Conservation (phyloP, 2,888 invertebrate genomes). For the Prosapia bicincta region DNA sequence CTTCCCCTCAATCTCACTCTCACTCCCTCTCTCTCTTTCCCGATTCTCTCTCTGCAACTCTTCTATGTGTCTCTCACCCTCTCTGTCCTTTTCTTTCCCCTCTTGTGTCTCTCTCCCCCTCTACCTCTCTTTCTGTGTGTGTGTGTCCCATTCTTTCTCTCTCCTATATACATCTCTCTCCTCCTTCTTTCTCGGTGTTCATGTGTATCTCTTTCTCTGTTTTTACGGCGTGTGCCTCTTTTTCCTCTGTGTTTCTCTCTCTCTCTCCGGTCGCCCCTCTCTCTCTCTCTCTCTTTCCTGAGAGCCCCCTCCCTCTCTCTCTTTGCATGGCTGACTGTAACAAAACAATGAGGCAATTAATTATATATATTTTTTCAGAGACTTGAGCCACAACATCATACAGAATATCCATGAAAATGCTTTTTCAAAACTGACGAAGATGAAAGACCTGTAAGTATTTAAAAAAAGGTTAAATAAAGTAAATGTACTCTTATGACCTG, state of each 20-base stretch:
- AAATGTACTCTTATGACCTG: too few relatives aligned
- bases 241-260: slow-evolving; percentile 13
- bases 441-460: neutral
- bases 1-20: slow-evolving; percentile 10
- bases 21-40: neutral
- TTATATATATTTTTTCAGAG: too few relatives aligned
- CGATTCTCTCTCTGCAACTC: neutral
- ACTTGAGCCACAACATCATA: neutral
- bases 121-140: too few relatives aligned
- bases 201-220: slow-evolving; percentile 4
- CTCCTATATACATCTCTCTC: slow-evolving; percentile 7
- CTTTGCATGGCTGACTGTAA: too few relatives aligned
- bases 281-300: slow-evolving; percentile 5
- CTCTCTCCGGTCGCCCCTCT: slow-evolving; percentile 3
- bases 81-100: neutral
- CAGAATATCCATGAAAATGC: neutral
- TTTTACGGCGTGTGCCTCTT: neutral
- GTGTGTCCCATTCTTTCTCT: neutral
- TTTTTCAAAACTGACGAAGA: neutral
- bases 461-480: too few relatives aligned
- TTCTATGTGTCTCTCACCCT: neutral
- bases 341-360: too few relatives aligned
- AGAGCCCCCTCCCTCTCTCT: too few relatives aligned
- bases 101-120: neutral
- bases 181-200: neutral